phyloP scores from a whole-genome alignment of 2,888 invertebrate genomes.

The Nowickia ferox region DNA sequence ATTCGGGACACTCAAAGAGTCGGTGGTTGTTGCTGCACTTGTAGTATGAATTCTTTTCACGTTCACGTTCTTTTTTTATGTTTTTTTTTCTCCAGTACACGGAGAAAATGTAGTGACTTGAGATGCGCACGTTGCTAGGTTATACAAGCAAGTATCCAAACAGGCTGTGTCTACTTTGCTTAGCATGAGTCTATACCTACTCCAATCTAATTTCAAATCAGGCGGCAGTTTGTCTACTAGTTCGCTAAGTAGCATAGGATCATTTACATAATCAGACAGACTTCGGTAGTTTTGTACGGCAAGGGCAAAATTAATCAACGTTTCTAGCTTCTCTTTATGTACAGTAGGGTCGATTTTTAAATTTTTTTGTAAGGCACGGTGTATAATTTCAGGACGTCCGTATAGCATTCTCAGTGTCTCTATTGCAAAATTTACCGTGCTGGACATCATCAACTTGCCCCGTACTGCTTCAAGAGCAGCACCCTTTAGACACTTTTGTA shows the following conservation, averaged over 20 bases:
- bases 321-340: conserved; percentile 47
- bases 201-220: conserved; percentile 28
- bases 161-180: not conserved
- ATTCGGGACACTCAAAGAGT: conserved; percentile 11
- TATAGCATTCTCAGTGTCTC: no score
- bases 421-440: conserved; percentile 47
- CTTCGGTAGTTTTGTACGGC: conserved; percentile 24
- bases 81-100: not conserved
- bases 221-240: conserved; percentile 18
- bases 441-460: conserved; percentile 50
- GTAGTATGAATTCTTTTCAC: not conserved
- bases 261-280: conserved; percentile 11
- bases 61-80: conserved; percentile 6
- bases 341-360: conserved; percentile 40
- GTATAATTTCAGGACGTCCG: no score
- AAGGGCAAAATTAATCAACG: no score
- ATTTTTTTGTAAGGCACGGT: not conserved
- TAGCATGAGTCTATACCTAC: conserved; percentile 1
- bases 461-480: conserved; percentile 34
- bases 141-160: conserved; percentile 6
- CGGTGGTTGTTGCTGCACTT: conserved; percentile 21
- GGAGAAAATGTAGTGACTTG: conserved; percentile 7
- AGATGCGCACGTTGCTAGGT: conserved; percentile 15
- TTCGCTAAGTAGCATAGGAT: conserved; percentile 13
- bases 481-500: conserved; percentile 48